phyloP scores from a whole-genome alignment of 2,797 vertebrate genomes.

The Carapus acus region DNA sequence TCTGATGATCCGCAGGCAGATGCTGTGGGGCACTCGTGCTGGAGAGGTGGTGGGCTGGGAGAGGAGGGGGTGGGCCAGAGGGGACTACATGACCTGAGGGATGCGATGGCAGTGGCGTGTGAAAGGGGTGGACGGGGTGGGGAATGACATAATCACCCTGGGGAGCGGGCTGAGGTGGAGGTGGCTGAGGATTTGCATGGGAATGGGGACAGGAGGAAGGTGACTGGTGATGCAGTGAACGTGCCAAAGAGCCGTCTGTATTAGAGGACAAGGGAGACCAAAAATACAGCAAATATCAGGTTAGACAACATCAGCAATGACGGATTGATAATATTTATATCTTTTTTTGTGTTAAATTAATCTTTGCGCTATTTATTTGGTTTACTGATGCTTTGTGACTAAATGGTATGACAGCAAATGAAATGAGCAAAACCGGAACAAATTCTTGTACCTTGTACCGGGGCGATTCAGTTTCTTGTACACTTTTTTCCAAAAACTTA shows the following conservation, averaged over 20 bases:
- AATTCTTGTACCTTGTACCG: too few species aligned
- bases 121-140: constrained; percentile 90
- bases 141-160: constrained; percentile 94
- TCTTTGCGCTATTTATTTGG: constrained; percentile 39
- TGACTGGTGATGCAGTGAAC: constrained; percentile 92
- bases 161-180: constrained; percentile 81
- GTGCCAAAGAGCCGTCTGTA: constrained; percentile 87
- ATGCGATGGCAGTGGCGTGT: constrained; percentile 84
- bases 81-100: constrained; percentile 84
- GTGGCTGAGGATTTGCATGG: constrained; percentile 86
- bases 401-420: constrained; percentile 43
- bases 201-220: constrained; percentile 90
- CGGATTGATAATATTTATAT: background rate
- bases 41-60: constrained; percentile 81
- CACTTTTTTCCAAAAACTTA: too few species aligned
- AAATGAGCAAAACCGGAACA: too few species aligned
- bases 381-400: too few species aligned
- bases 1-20: constrained; percentile 85
- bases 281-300: background rate
- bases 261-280: constrained; percentile 6
- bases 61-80: constrained; percentile 72
- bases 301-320: background rate
- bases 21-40: constrained; percentile 84
- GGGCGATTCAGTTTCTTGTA: too few species aligned
- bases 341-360: too few species aligned